These are phyloP conservation scores for Bolinopsis microptera DNA, from an alignment of 37 sponge, comb jelly and placozoan species.

Conservation along the genomic window DNA sequence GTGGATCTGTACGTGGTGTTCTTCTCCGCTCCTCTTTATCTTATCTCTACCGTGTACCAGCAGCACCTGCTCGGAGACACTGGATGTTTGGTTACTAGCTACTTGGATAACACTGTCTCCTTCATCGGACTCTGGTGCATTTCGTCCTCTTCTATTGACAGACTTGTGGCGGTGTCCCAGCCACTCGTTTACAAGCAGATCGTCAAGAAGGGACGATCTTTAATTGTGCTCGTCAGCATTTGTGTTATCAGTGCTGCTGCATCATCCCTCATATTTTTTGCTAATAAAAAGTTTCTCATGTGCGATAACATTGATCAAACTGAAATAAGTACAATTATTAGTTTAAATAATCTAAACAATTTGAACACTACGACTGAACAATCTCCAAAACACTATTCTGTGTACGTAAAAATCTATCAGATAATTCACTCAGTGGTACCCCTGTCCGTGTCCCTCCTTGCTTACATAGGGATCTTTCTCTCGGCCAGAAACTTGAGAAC, in stretches of 20 bases:
- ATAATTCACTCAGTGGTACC: neutral
- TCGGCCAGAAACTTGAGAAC: neutral
- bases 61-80: neutral
- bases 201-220: neutral
- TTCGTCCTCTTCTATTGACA: neutral
- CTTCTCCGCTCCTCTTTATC: neutral
- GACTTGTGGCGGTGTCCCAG: neutral
- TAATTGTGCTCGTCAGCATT: neutral
- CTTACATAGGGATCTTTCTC: neutral
- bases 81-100: neutral
- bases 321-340: neutral
- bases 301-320: neutral
- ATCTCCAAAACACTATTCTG: neutral
- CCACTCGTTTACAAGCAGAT: neutral
- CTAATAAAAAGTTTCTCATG: neutral
- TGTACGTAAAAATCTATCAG: neutral
- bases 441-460: neutral
- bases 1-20: conserved; percentile 16
- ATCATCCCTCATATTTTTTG: neutral
- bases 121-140: conserved; percentile 43
- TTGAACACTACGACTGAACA: neutral
- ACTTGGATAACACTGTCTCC: neutral
- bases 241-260: neutral
- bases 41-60: neutral
- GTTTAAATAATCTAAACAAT: no score